Evolutionary conservation across 2,888 invertebrate species (phyloP).

Genomic region (Pristionchus exspectatus): DNA sequence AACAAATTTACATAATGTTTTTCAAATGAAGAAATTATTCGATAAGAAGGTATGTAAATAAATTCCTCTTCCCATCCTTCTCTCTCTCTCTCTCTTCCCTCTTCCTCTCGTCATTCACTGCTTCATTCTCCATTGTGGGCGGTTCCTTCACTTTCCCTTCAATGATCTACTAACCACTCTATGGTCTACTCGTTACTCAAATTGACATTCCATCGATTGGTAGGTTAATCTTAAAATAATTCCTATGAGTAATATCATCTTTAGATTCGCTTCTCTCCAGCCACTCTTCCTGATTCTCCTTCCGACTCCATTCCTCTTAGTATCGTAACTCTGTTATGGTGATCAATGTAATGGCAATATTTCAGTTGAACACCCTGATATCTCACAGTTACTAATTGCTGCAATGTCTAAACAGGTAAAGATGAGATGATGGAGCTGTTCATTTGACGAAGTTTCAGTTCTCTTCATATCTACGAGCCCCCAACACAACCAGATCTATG

Average conservation of each 20-base stretch:
- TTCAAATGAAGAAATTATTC: too few relatives aligned
- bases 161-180: slow-evolving; percentile 35
- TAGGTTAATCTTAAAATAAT: not conserved
- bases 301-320: not conserved
- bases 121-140: slow-evolving; percentile 12
- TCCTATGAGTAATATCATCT: not conserved
- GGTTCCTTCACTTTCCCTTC: not conserved
- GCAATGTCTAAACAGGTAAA: slow-evolving; percentile 8
- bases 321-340: not conserved
- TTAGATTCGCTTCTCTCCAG: not conserved
- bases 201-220: slow-evolving; percentile 19
- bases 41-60: not conserved
- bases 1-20: too few relatives aligned
- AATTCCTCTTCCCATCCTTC: not conserved
- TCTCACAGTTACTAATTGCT: not conserved
- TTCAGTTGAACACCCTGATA: not conserved
- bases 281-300: not conserved
- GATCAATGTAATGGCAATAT: not conserved
- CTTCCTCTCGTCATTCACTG: not conserved
- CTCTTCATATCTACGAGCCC: not conserved
- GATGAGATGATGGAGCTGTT: not conserved
- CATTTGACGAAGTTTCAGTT: not conserved
- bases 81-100: not conserved
- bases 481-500: slow-evolving; percentile 10
- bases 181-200: slow-evolving; percentile 46